Evolutionary conservation across 2,797 vertebrate species (phyloP).

Genomic region (Iguana delicatissima): DNA sequence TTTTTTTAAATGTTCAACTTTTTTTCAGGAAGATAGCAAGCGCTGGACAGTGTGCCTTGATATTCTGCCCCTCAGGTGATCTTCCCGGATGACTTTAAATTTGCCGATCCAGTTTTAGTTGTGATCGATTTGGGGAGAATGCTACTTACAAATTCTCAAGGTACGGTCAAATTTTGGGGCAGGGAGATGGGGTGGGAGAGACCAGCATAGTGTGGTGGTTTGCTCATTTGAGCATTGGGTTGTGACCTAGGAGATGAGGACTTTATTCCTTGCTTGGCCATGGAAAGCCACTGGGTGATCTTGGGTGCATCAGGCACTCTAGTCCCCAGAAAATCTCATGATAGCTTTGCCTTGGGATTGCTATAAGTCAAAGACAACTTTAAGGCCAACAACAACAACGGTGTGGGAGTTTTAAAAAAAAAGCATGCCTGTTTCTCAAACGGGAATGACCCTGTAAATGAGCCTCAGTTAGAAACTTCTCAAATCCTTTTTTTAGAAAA

Average conservation of each 20-base stretch:
- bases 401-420: neutral
- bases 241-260: too few relatives aligned
- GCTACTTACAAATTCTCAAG: constrained; percentile 95
- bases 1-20: neutral
- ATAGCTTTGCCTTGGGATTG: too few relatives aligned
- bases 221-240: too few relatives aligned
- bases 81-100: constrained; percentile 97
- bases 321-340: too few relatives aligned
- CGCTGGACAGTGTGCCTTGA: constrained; percentile 96
- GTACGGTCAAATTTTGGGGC: constrained; percentile 72
- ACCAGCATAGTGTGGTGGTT: too few relatives aligned
- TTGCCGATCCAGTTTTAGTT: constrained; percentile 92
- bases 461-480: too few relatives aligned
- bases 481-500: too few relatives aligned
- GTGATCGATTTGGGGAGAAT: constrained; percentile 96
- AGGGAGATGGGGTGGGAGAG: neutral
- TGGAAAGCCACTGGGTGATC: too few relatives aligned
- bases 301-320: too few relatives aligned
- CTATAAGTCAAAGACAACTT: too few relatives aligned
- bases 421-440: neutral
- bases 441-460: neutral
- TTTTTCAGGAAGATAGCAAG: constrained; percentile 92
- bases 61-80: constrained; percentile 98
- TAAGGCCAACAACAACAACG: too few relatives aligned
- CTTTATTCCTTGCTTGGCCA: too few relatives aligned